Base-by-base conservation (phyloP, 2,888 invertebrate genomes). In the Sisyra terminalis region DNA sequence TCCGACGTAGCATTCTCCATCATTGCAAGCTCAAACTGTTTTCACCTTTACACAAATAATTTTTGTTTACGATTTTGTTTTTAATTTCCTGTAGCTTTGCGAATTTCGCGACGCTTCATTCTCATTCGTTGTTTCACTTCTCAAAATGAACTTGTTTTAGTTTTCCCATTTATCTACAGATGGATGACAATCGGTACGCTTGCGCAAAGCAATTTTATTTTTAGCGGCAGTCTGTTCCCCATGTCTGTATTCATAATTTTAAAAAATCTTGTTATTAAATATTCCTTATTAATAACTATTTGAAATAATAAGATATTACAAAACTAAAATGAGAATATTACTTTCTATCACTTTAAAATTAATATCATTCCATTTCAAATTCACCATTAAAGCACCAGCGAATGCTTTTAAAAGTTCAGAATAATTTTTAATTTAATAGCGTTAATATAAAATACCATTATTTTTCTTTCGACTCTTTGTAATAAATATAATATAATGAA, bases 1-100 rank as follows among this genome's bases (percentile, higher is more conserved):
- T 73, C 74, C 73, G 74, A 73, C 57, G 64, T 62, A 55, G 62
- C 58, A 59, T 55, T 61, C 53, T 63, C 64, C 61, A 64, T 64
- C 52, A 52, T 39, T 32, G 37, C 17, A n/a, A 17, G 18, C 16
- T 10, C 18, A 18, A 37, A 11, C 14, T 37, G 16, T 37, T 18
- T 11, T 37, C 11, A 37, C 16, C 24, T 18, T 37, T 14, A 16
- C 37, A 17, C 37, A n/a, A 17, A 17, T 17, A 17, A 37, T 18
- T 18, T 18, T 18, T 17, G 11, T 16, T 16, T 37, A 11, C 17
- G 16, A 37, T 17, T 37, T 37, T 11, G 18, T 37, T 37, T 15
- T 17, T 16, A 37, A 18, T 16, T 16, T 8, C 18, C 11, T 17
- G 16, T 37, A 37, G 11, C 11, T 16, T 17, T 15, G 16, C 15